Percentiles rank a stretch among this genome's conserved stretches.
phyloP scores from a whole-genome alignment of 2,888 invertebrate species.

The Tetranychus truncatus region DNA sequence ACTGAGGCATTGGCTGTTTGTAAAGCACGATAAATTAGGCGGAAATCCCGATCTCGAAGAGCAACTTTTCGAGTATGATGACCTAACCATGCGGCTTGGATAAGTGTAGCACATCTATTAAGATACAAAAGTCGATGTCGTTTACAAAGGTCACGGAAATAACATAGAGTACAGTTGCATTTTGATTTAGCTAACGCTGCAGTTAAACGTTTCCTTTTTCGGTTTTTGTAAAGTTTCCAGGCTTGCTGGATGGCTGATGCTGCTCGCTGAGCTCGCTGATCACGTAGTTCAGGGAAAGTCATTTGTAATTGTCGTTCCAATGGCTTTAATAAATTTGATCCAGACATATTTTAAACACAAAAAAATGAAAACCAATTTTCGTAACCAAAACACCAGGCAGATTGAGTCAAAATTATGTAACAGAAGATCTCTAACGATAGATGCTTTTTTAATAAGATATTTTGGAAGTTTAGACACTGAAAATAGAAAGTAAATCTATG shows the following conservation, averaged over 20 bases:
- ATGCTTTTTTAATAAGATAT: no score
- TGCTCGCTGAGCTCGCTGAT: not conserved
- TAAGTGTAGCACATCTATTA: not conserved
- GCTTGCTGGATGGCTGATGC: not conserved
- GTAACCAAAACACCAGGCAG: no score
- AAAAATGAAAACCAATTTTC: not conserved
- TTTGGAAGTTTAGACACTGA: no score
- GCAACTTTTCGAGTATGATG: not conserved
- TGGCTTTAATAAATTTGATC: not conserved
- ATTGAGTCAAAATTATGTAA: no score
- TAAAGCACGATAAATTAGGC: not conserved
- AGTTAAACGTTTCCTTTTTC: not conserved
- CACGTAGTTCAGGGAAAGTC: not conserved
- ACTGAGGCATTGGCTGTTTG: not conserved
- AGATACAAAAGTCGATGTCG: not conserved
- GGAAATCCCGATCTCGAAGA: not conserved
- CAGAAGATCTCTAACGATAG: no score
- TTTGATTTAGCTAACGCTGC: not conserved
- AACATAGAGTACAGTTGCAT: constrained; percentile 1
- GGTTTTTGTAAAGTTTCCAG: constrained; percentile 1
- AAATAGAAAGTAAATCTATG: no score
- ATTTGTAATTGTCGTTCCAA: not conserved
- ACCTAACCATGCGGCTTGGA: not conserved
- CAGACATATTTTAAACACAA: not conserved
- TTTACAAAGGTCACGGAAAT: constrained; percentile 3